Evolutionary conservation across 2,113 vertebrate species (phyloP), one percentile per base, ranked within the genome.

Genomic region (Neodontobutis hainanensis): DNA sequence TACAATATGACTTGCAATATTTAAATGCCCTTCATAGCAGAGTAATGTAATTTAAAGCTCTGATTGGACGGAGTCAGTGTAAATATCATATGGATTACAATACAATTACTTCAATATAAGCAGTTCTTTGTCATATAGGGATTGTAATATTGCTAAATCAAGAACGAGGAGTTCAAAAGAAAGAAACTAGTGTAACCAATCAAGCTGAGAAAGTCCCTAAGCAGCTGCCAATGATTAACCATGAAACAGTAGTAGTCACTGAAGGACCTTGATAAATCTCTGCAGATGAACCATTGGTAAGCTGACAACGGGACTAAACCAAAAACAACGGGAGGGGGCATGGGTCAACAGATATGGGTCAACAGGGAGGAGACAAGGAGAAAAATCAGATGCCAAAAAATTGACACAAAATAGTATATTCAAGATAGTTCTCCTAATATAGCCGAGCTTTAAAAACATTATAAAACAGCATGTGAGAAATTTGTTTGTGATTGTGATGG

Each of bases 161-260:
- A 34, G 35, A 74, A 65, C 44, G 76, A 80, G 32, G n/a, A 76
- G 66, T 44, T 61, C 34, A 55, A n/a, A 35, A 59, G 58, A 27
- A 27, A 27, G n/a, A 27, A 27, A 27, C 19, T 27, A 27, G 19
- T 27, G 19, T 27, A 27, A 27, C 19, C 19, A 27, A 27, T 27
- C 19, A 27, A 3, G 19, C 3, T 27, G 19, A 71, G 64, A 75
- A 75, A 65, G 73, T 77, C 38, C 0, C 7, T 0, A 15, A 36
- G 40, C 70, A 80, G 49, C 65, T 89, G 82, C 32, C 70, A 82
- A 87, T 85, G 57, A 84, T 85, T 85, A 85, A 88, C 85, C 78
- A 65, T 0, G 35, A 57, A 46, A 73, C 73, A 78, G 68, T 76
- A 52, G 58, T 8, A 61, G 70, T 47, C 60, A 66, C 57, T 53